phyloP scores from a whole-genome alignment of 2,113 vertebrate species.

The Grus americana region DNA sequence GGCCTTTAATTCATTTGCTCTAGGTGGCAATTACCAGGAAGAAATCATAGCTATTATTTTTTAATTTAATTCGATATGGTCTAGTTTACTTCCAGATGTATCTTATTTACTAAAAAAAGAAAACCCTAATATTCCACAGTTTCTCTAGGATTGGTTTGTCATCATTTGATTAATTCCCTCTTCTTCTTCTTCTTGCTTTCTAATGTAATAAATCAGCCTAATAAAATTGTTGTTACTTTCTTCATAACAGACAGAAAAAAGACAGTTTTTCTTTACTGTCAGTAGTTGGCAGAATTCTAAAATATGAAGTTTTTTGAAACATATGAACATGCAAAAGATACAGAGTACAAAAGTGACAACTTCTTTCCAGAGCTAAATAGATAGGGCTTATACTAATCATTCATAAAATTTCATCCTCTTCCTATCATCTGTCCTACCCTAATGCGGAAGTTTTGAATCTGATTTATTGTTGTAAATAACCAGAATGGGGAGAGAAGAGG shows the following conservation, averaged over 20 bases:
- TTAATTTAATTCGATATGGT: neutral
- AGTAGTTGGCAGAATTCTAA: neutral
- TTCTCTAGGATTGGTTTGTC: neutral
- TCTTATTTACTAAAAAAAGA: neutral
- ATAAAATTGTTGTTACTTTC: constrained; percentile 21
- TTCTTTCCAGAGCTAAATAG: neutral
- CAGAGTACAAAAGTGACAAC: neutral
- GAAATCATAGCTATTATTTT: neutral
- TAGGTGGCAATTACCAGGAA: neutral
- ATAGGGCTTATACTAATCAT: neutral
- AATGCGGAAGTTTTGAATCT: neutral
- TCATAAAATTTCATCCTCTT: neutral
- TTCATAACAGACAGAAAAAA: neutral
- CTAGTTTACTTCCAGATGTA: neutral
- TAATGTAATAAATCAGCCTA: constrained; percentile 27
- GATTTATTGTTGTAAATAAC: neutral
- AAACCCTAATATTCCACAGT: neutral
- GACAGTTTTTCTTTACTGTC: neutral
- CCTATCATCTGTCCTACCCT: neutral
- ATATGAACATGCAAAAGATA: neutral
- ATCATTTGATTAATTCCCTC: constrained; percentile 1
- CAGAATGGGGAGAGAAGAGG: fast-evolving
- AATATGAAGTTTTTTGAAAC: neutral
- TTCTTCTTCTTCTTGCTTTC: neutral
- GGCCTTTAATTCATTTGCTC: neutral